Evolutionary conservation across 2,888 invertebrate species (phyloP).

Genomic region (Melanostoma scalare): DNA sequence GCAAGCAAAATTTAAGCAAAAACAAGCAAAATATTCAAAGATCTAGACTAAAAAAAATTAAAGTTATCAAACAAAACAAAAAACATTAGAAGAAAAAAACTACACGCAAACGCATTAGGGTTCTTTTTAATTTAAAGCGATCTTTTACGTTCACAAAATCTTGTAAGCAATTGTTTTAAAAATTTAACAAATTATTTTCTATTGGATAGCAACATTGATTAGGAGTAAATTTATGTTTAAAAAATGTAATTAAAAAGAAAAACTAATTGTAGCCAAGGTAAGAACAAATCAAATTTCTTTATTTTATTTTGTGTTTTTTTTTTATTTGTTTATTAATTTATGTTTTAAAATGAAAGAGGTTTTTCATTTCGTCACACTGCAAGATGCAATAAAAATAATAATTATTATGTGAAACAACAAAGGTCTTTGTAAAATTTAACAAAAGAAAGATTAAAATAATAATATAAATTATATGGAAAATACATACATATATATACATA

Average conservation of each 20-base stretch:
- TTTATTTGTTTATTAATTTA: constrained; percentile 5
- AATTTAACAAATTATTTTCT: too few species aligned
- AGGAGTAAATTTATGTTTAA: too few species aligned
- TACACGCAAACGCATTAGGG: constrained; percentile 7
- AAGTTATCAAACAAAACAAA: not conserved
- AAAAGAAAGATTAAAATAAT: not conserved
- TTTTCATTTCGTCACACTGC: constrained; percentile 18
- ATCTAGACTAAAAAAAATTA: constrained; percentile 51
- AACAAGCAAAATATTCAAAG: constrained; percentile 44
- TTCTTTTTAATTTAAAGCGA: constrained; percentile 6
- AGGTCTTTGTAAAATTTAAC: constrained; percentile 62
- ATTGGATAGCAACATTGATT: too few species aligned
- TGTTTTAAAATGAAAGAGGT: not conserved
- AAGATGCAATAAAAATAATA: constrained; percentile 61
- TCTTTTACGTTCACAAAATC: too few species aligned
- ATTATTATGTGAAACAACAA: constrained; percentile 45
- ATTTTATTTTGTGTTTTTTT: constrained; percentile 12
- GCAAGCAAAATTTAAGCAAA: constrained; percentile 47
- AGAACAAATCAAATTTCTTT: not conserved
- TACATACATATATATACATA: too few species aligned
- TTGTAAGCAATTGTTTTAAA: too few species aligned
- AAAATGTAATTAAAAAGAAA: too few species aligned
- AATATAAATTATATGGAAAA: too few species aligned
- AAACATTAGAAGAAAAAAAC: constrained; percentile 31
- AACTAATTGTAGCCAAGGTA: too few species aligned